A percentile compares a stretch with the other conserved stretches of the same genome.
These are phyloP conservation scores for Oceanodroma leucorhoa DNA, from an alignment of 2,797 vertebrate genomes.

Conservation along the genomic window DNA sequence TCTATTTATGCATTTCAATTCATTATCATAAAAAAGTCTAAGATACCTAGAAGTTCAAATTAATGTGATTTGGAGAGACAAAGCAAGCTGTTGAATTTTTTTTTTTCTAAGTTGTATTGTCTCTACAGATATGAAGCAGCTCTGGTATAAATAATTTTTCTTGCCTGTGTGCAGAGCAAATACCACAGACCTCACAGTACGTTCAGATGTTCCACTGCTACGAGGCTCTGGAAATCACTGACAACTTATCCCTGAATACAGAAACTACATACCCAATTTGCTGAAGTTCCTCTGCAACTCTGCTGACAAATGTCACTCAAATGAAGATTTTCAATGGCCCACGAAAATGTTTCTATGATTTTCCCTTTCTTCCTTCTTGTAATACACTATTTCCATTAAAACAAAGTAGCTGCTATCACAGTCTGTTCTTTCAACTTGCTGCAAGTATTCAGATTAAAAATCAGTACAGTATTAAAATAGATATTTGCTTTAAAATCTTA, in stretches of 20 bases:
- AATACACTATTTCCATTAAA: neutral
- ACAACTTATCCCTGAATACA: neutral
- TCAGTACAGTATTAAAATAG: neutral
- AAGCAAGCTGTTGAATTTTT: neutral
- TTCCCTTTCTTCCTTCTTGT: neutral
- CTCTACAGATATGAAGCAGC: neutral
- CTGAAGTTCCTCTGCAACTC: neutral
- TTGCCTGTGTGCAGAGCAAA: neutral
- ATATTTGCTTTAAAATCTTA: neutral
- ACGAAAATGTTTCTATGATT: neutral
- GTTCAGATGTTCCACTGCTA: neutral
- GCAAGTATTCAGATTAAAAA: neutral
- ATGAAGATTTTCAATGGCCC: neutral
- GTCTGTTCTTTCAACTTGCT: neutral
- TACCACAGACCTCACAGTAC: neutral
- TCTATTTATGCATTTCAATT: neutral
- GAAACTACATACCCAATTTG: neutral
- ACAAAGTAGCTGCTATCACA: neutral
- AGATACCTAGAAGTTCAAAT: neutral
- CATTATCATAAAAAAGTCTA: neutral
- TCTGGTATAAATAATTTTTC: neutral
- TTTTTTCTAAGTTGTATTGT: neutral
- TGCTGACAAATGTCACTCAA: neutral
- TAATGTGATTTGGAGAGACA: neutral
- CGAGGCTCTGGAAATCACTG: neutral